Evolutionary conservation across 2,113 vertebrate genomes (phyloP).

Genomic region (Nibea coibor): DNA sequence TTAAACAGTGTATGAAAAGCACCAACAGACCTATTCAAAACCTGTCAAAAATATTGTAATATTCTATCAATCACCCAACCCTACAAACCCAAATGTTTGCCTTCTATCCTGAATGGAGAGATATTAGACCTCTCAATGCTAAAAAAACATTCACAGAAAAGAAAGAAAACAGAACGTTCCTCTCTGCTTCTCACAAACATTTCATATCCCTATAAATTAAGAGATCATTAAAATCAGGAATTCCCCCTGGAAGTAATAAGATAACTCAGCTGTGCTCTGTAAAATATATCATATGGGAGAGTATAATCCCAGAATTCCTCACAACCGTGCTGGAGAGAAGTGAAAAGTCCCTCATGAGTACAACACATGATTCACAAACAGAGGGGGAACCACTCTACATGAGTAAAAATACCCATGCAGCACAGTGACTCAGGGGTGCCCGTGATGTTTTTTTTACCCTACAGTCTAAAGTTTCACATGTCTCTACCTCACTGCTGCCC

Average conservation of each 20-base stretch:
- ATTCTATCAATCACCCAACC: background rate
- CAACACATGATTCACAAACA: slow-evolving; percentile 22
- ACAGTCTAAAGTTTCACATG: slow-evolving; percentile 24
- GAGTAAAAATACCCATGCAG: slow-evolving; percentile 14
- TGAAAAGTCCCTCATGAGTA: slow-evolving; percentile 40
- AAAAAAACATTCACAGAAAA: background rate
- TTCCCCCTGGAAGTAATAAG: background rate
- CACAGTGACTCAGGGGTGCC: slow-evolving; percentile 23
- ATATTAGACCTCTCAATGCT: background rate
- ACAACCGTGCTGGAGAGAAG: slow-evolving; percentile 1
- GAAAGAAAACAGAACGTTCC: background rate
- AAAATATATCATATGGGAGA: background rate
- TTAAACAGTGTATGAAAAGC: background rate
- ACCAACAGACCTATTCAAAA: background rate
- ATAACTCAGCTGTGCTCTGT: slow-evolving; percentile 6
- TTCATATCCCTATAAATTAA: background rate
- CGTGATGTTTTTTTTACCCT: slow-evolving; percentile 1
- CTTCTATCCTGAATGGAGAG: background rate
- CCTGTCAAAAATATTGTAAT: background rate
- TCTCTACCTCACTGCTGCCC: slow-evolving; percentile 25
- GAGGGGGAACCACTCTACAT: slow-evolving; percentile 21
- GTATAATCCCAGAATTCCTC: slow-evolving; percentile 11
- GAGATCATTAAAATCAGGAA: background rate
- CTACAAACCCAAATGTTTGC: background rate
- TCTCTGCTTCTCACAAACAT: background rate